Conservation (phyloP, 2,113 vertebrate genomes). For the Cathartes aura region DNA sequence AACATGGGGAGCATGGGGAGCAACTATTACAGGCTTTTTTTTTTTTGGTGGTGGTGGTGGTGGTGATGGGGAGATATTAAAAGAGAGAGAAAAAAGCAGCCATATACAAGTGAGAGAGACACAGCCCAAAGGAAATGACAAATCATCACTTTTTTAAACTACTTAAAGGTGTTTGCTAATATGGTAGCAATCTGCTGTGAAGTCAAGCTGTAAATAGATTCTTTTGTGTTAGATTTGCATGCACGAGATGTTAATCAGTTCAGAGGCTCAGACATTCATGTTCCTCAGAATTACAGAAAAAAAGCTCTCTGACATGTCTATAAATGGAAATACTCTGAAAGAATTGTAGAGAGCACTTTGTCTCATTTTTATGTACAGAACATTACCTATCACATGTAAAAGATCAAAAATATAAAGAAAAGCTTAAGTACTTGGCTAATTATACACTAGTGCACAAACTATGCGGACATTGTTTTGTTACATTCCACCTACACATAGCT, state of each 20-base stretch:
- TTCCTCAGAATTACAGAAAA: conserved; percentile 37
- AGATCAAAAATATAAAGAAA: conserved; percentile 15
- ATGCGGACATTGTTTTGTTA: neutral
- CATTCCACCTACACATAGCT: neutral
- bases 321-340: conserved; percentile 35
- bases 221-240: conserved; percentile 55
- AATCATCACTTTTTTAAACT: conserved; percentile 57
- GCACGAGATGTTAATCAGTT: conserved; percentile 56
- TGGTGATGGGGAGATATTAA: neutral
- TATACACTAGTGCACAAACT: neutral
- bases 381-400: neutral
- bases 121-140: conserved; percentile 32
- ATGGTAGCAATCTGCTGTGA: conserved; percentile 60
- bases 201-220: conserved; percentile 70
- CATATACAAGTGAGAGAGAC: neutral
- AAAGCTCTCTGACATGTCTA: conserved; percentile 37
- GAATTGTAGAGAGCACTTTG: neutral
- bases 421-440: conserved; percentile 5
- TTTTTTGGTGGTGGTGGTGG: neutral
- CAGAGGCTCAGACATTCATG: conserved; percentile 40
- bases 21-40: neutral
- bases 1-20: neutral
- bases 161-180: conserved; percentile 71
- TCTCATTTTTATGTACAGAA: conserved; percentile 24
- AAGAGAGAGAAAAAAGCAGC: neutral